Base-by-base conservation (phyloP, 1,140 invertebrate species). In the Brachystomella parvula region DNA sequence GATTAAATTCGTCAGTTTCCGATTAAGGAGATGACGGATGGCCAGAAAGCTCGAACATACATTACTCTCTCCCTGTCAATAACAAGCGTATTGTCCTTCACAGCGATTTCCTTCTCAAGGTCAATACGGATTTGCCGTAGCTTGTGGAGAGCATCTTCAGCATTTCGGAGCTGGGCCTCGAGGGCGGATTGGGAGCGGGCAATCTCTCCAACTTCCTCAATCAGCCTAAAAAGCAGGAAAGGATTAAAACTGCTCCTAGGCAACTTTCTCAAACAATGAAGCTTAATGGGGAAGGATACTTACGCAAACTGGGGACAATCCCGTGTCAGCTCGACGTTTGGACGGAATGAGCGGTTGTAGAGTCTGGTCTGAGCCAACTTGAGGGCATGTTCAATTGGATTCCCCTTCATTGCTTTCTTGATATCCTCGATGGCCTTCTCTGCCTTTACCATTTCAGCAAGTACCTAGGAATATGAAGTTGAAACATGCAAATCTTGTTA, bases 311-410 rank as follows among this genome's bases (percentile, higher is more conserved):
- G 72, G 17, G 72, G 72, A 65, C 72, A 73, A 39, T 73, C 72
- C 21, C 72, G 31, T 3, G 65, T 64, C 15, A 73, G 53, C 47
- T 73, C 72, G 15, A 61, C 69, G 32, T 73, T 73, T 1, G 72
- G 72, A 1, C 71, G 66, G 67, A 35, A 72, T 31, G 56, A 59
- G 0, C 87, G 81, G 72, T 88, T 87, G 73, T 87, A 82, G 61
- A 91, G 78, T 69, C 88, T 82, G 0, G 88, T 89, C 77, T 90
- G 88, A 21, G 87, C 87, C 29, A 88, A 81, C 76, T 89, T 89
- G 82, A 89, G 84, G 2, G 85, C 83, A 9, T 82, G 78, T 72
- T 90, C 86, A 74, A 83, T 65, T 80, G 79, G 1, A 87, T 80
- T 1, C 82, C 82, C 31, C 77, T 77, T 65, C 3, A 73, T 61